phyloP scores from a whole-genome alignment of 2,888 invertebrate genomes.

The Yponomeuta cagnagella region DNA sequence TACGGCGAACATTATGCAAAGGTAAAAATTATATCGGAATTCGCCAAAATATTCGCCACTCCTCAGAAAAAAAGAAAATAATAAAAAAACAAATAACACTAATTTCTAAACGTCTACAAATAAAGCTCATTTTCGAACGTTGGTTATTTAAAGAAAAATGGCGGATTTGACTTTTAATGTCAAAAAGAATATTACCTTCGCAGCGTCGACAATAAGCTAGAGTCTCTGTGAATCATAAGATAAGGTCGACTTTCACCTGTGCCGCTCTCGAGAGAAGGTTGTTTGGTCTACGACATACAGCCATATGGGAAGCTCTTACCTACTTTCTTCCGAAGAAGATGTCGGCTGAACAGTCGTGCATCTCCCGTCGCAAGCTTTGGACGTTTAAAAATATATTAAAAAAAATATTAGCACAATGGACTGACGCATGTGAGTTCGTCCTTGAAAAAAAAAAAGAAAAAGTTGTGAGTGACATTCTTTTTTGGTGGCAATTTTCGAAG shows the following conservation, averaged over 20 bases:
- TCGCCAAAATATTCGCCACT: not conserved
- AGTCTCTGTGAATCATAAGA: not conserved
- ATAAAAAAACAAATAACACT: not conserved
- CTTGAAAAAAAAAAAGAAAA: slow-evolving; percentile 18
- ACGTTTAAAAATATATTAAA: slow-evolving; percentile 26
- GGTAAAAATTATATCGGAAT: not conserved
- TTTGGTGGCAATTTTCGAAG: not conserved
- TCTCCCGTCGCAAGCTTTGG: slow-evolving; percentile 24
- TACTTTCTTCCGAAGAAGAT: slow-evolving; percentile 45
- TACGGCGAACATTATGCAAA: not conserved
- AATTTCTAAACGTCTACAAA: not conserved
- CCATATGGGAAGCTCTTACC: slow-evolving; percentile 46
- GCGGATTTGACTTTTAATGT: slow-evolving; percentile 3
- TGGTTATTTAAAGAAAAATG: not conserved
- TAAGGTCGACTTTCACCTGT: not conserved
- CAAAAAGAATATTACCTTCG: not conserved
- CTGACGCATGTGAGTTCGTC: slow-evolving; percentile 19
- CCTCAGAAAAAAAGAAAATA: not conserved
- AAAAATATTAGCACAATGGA: slow-evolving; percentile 25
- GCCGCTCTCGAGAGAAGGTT: slow-evolving; percentile 12
- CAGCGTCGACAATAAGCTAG: not conserved
- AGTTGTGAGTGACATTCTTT: slow-evolving; percentile 22
- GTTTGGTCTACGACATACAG: slow-evolving; percentile 20
- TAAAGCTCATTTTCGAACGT: not conserved
- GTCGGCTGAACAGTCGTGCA: slow-evolving; percentile 31